phyloP scores from a whole-genome alignment of 2,113 vertebrate species.

The Bos indicus region DNA sequence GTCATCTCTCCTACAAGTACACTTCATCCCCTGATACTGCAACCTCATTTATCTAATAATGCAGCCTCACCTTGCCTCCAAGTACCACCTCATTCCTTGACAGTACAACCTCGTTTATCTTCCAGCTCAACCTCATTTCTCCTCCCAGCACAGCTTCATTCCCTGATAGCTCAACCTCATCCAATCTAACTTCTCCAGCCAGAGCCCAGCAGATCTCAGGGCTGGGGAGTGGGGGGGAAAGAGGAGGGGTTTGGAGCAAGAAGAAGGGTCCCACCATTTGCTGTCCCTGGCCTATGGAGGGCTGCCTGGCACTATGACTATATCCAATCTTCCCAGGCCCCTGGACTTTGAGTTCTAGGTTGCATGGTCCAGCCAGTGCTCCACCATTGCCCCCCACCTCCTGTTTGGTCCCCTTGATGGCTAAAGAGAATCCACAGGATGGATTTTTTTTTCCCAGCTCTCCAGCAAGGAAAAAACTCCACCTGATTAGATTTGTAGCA shows the following conservation, averaged over 20 bases:
- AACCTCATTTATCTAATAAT: constrained; percentile 66
- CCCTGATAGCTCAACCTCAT: constrained; percentile 56
- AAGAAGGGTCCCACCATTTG: neutral
- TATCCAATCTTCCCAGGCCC: neutral
- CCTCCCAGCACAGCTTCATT: constrained; percentile 60
- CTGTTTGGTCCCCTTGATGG: neutral
- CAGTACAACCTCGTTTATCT: constrained; percentile 64
- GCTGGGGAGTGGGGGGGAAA: neutral
- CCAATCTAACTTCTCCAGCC: constrained; percentile 49
- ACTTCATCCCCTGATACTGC: constrained; percentile 58
- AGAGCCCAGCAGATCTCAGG: neutral
- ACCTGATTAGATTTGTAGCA: neutral
- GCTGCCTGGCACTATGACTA: neutral
- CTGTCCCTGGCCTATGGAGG: neutral
- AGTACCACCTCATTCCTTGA: constrained; percentile 66
- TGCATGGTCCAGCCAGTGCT: neutral
- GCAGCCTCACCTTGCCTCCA: constrained; percentile 65
- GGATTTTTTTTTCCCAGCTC: neutral
- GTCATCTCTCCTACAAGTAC: constrained; percentile 54
- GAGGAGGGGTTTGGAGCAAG: neutral
- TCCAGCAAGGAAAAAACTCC: neutral
- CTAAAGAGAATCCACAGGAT: neutral
- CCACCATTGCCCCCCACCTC: neutral
- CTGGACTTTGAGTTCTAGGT: neutral
- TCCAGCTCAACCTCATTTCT: constrained; percentile 61